A percentile compares a stretch with the other conserved stretches of the same genome.
phyloP scores from a whole-genome alignment of 2,113 vertebrate species.

The Dipodomys stephensi region DNA sequence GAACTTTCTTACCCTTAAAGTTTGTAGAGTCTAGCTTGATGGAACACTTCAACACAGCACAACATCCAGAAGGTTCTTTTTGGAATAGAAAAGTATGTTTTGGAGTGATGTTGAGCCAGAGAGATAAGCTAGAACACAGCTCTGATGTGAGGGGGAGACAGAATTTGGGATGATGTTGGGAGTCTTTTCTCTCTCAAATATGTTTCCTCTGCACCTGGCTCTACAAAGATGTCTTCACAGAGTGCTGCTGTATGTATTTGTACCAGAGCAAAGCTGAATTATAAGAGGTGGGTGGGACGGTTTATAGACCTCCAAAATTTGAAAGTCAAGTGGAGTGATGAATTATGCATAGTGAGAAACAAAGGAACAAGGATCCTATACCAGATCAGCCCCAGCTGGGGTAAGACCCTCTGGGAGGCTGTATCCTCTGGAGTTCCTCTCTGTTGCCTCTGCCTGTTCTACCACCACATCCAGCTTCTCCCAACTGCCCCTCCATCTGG shows the following conservation, averaged over 20 bases:
- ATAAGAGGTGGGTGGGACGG: background rate
- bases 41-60: background rate
- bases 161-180: slow-evolving; percentile 3
- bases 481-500: slow-evolving; percentile 8
- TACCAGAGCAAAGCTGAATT: background rate
- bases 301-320: background rate
- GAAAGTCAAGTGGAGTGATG: background rate
- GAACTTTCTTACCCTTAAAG: background rate
- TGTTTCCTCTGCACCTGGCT: background rate
- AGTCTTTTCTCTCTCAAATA: slow-evolving; percentile 6
- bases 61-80: background rate
- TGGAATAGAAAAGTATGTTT: slow-evolving; percentile 12
- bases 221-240: slow-evolving; percentile 53
- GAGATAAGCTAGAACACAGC: background rate
- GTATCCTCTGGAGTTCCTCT: slow-evolving; percentile 17
- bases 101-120: background rate
- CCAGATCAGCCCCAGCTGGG: background rate
- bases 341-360: background rate
- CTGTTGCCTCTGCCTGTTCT: background rate
- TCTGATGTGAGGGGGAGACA: background rate
- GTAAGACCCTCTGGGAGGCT: background rate
- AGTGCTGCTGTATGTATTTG: background rate
- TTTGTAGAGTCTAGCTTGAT: background rate
- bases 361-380: background rate
- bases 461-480: slow-evolving; percentile 15